phyloP scores from a whole-genome alignment of 2,888 invertebrate species.

The Netelia inedita region DNA sequence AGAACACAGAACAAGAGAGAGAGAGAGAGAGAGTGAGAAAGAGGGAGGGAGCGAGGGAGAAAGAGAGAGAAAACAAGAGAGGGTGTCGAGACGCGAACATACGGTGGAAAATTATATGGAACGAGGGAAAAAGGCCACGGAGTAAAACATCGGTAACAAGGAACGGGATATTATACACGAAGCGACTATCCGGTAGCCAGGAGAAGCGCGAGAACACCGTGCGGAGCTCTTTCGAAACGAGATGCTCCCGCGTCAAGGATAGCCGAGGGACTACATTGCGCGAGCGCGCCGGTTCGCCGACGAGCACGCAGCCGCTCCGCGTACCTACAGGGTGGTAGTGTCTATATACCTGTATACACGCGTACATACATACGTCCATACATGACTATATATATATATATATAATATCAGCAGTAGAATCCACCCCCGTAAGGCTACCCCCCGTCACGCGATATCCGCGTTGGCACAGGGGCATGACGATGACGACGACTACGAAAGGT shows the following conservation, averaged over 20 bases:
- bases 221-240: conserved; percentile 72
- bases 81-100: conserved; percentile 4
- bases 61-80: background rate
- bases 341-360: conserved; percentile 38
- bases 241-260: conserved; percentile 83
- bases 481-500: conserved; percentile 35
- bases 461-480: conserved; percentile 40
- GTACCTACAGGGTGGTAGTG: conserved; percentile 56
- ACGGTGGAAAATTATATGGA: conserved; percentile 14
- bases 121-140: conserved; percentile 15
- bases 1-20: background rate
- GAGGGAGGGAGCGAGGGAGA: background rate
- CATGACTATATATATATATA: conserved; percentile 11
- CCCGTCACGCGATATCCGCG: conserved; percentile 50
- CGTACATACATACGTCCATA: conserved; percentile 8
- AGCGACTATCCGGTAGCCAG: conserved; percentile 46
- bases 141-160: conserved; percentile 52
- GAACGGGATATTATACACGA: conserved; percentile 54
- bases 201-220: conserved; percentile 66
- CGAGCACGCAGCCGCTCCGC: conserved; percentile 81
- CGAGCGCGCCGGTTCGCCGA: conserved; percentile 81
- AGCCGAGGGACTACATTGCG: conserved; percentile 83
- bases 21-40: background rate
- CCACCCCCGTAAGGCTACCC: conserved; percentile 41
- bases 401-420: conserved; percentile 39